Evolutionary conservation across 2,888 invertebrate genomes (phyloP).

Genomic region (Galeruca laticollis): DNA sequence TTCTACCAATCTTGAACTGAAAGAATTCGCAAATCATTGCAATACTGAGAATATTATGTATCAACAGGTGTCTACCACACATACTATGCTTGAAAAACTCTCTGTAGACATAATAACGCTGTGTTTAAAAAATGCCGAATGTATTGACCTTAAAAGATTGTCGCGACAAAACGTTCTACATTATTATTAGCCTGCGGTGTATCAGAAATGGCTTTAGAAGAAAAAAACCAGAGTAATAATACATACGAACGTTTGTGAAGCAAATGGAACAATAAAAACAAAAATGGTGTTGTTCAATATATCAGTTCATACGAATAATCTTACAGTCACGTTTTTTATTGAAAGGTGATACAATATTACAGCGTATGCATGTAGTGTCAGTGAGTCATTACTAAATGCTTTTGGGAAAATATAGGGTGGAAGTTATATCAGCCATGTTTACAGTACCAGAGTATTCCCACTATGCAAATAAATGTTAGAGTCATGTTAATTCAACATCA

Average conservation of each 20-base stretch:
- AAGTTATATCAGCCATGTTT: too few relatives aligned
- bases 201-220: conserved; percentile 5
- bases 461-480: too few relatives aligned
- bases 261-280: not conserved
- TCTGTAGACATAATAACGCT: conserved; percentile 33
- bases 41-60: conserved; percentile 20
- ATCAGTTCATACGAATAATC: not conserved
- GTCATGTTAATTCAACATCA: too few relatives aligned
- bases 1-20: not conserved
- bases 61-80: conserved; percentile 32
- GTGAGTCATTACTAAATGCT: too few relatives aligned
- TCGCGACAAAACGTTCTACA: conserved; percentile 28
- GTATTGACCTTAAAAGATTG: conserved; percentile 31
- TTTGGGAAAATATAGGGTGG: too few relatives aligned
- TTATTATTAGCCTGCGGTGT: conserved; percentile 20
- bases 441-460: too few relatives aligned
- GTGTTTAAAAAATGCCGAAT: conserved; percentile 24
- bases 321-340: not conserved
- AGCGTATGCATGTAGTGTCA: too few relatives aligned
- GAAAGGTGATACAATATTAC: not conserved
- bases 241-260: not conserved
- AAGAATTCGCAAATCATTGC: conserved; percentile 17
- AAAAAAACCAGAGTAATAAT: not conserved
- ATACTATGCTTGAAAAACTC: conserved; percentile 13
- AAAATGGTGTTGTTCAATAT: not conserved